Base-by-base conservation (phyloP, 1,140 invertebrate species). In the Proales similis region DNA sequence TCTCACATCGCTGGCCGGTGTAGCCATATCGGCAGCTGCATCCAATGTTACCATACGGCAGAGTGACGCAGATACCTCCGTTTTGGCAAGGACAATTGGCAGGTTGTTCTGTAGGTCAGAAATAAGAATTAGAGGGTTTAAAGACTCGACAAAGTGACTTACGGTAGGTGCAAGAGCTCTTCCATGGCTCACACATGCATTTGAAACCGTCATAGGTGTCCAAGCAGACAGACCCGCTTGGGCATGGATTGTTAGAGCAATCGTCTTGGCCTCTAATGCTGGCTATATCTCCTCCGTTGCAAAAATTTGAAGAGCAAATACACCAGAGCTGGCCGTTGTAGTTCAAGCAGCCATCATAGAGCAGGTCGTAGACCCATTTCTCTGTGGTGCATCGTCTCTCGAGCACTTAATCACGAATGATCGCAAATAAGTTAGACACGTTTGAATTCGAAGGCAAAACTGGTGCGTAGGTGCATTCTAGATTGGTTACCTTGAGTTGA, bases 151-250 rank as follows among this genome's bases (percentile, higher is more conserved):
- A 2, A 11, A 45, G 11, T 45, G 9, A 2, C 11, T 45, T 45
- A 45, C 33, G 36, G 38, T 61, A 61, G n/a, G 57, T 61, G 14
- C 57, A 61, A 9, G 39, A 45, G n/a, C 29, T 29, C n/a, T 63
- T 26, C 61, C 61, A 47, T 26, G 61, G 61, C n/a, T 45, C 43
- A 36, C 61, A 63, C 45, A 63, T 63, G 30, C 61, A 63, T 9
- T 43, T 47, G 29, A 48, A 63, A 2, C 61, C 61, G 42, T 63
- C 61, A 14, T 20, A 38, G 11, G 61, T 48, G 39, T 63, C 46
- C 9, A 63, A 33, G 32, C 57, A 61, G 12, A 46, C 27, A 33
- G 57, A 45, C 3, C 57, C 39, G 7, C 27, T 20, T 20, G 57
- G 57, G 33, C 57, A 61, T 9, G 57, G 57, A 61, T 46, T 45